Percentiles rank a stretch among this genome's conserved stretches.
These are phyloP conservation scores for Antheraea mylitta DNA, from an alignment of 1,140 invertebrate genomes.

Conservation along the genomic window DNA sequence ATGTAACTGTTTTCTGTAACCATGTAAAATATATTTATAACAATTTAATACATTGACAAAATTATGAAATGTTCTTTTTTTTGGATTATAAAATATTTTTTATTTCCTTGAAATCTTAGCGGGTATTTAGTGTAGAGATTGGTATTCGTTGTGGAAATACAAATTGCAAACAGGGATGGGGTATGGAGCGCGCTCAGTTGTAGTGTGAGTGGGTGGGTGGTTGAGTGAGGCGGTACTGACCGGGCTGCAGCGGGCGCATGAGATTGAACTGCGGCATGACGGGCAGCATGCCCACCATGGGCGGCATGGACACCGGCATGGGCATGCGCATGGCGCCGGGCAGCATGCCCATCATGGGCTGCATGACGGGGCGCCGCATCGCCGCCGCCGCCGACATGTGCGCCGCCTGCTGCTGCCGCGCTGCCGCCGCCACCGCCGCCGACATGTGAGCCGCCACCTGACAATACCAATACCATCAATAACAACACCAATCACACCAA, in stretches of 20 bases:
- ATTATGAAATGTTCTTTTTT: too few species aligned
- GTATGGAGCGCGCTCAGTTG: neutral
- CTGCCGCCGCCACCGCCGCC: constrained; percentile 60
- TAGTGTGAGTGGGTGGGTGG: constrained; percentile 10
- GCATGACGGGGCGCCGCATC: constrained; percentile 56
- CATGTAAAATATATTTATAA: too few species aligned
- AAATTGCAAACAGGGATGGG: too few species aligned
- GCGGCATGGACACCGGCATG: constrained; percentile 68
- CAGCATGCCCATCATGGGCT: constrained; percentile 46
- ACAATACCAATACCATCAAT: constrained; percentile 20
- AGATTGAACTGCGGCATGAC: constrained; percentile 87
- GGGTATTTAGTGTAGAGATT: too few species aligned
- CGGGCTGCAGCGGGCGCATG: constrained; percentile 83
- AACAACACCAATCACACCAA: too few species aligned
- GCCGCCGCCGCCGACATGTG: constrained; percentile 33
- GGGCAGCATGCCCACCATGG: constrained; percentile 78
- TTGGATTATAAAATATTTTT: too few species aligned
- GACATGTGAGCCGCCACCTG: constrained; percentile 72
- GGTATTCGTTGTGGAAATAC: too few species aligned
- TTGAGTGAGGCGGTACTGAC: constrained; percentile 45
- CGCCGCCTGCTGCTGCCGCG: constrained; percentile 47
- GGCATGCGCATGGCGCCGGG: constrained; percentile 48
- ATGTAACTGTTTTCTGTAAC: too few species aligned
- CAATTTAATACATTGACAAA: too few species aligned
- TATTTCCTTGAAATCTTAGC: too few species aligned